Evolutionary conservation across 2,113 vertebrate species (phyloP).

Genomic region (Phrynosoma blainvillii): DNA sequence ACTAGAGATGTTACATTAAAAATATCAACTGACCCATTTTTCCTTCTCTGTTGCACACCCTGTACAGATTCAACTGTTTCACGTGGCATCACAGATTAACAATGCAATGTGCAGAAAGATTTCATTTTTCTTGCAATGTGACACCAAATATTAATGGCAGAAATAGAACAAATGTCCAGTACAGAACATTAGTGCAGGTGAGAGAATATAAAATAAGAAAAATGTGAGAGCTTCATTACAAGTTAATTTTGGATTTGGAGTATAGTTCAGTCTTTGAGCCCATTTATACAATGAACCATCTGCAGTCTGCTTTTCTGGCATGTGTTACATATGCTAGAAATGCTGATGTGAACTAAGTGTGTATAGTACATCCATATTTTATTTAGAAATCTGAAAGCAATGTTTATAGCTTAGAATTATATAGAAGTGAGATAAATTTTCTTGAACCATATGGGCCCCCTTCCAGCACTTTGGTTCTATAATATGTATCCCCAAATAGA

Average conservation of each 20-base stretch:
- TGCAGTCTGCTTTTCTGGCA: background rate
- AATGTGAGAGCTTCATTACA: background rate
- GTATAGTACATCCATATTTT: background rate
- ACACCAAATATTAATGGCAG: background rate
- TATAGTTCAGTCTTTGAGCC: background rate
- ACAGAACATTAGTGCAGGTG: background rate
- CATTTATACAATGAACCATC: background rate
- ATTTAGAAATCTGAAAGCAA: background rate
- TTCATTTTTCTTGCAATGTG: background rate
- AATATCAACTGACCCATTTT: too few species aligned
- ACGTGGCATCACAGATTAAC: background rate
- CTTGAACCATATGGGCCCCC: background rate
- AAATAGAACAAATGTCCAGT: background rate
- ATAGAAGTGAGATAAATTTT: background rate
- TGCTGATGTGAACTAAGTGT: background rate
- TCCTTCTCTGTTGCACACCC: background rate
- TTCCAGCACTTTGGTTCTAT: too few species aligned
- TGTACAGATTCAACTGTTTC: background rate
- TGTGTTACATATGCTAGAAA: background rate
- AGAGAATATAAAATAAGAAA: background rate
- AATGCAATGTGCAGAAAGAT: background rate
- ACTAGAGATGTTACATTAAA: background rate
- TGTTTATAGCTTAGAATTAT: background rate
- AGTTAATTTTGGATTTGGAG: background rate
- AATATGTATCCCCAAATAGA: background rate